Base-by-base conservation (phyloP, 2,888 invertebrate genomes). In the Ochlodes sylvanus region DNA sequence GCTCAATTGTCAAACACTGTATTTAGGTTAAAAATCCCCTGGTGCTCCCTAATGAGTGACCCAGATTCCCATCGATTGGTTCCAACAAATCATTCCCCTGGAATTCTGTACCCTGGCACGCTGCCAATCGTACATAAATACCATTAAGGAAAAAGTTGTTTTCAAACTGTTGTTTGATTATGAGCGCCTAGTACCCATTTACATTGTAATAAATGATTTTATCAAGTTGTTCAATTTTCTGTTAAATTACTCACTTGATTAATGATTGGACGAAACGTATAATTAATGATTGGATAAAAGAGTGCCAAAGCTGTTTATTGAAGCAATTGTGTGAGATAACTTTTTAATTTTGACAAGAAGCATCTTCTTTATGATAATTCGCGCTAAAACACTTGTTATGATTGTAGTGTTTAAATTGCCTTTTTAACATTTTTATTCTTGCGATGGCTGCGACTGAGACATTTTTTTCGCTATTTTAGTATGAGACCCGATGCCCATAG, bases 131-230 rank as follows among this genome's bases (percentile, higher is more conserved):
- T 15, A 58, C 57, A 58, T 66, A 66, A 58, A 64, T 58, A 66
- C 41, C 58, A 66, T 66, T 66, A 58, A 66, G 58, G 65, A 66
- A 66, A 58, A 66, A 66, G 52, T 66, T 66, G 66, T 66, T 60
- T 58, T 60, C 60, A 60, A 60, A 66, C 60, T 60, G 60, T 66
- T 66, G 52, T 52, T 65, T 52, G 58, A 41, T 65, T 66, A 66
- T 66, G 66, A 42, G 32, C 54, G 27, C 41, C 58, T 32, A 52
- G 65, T 58, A 41, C 21, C 57, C 65, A 54, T 60, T 60, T 54
- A 66, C 60, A 60, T 41, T 17, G 52, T 58, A 41, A 58, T 66
- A 66, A 65, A 58, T 42, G 41, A 66, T 66, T 66, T 52, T 41
- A 66, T 66, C 42, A 66, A 52, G 27, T 63, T 52, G 54, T 19